Evolutionary conservation across 2,888 invertebrate species (phyloP).

Genomic region (Brachycybe producta): DNA sequence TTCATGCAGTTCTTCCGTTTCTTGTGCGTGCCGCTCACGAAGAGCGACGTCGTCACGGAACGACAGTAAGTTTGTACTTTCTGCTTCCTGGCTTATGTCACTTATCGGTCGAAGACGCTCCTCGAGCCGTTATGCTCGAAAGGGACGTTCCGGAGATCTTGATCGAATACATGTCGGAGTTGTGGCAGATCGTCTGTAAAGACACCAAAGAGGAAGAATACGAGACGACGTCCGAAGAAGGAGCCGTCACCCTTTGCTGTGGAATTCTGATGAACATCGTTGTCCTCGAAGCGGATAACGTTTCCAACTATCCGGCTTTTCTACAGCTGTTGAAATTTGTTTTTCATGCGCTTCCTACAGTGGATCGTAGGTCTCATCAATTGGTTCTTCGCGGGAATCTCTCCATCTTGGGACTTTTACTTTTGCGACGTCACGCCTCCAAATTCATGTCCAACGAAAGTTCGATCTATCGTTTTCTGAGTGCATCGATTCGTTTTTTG

Average conservation of each 20-base stretch:
- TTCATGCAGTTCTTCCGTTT: constrained; percentile 67
- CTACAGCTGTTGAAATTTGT: constrained; percentile 69
- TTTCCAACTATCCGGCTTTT: constrained; percentile 53
- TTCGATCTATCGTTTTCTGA: constrained; percentile 71
- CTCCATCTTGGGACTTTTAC: constrained; percentile 63
- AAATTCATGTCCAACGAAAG: constrained; percentile 41
- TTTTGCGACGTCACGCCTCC: constrained; percentile 68
- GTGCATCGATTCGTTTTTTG: constrained; percentile 73
- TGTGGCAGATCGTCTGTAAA: constrained; percentile 27
- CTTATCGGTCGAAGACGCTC: constrained; percentile 77
- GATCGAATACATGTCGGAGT: constrained; percentile 26
- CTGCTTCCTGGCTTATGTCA: constrained; percentile 82
- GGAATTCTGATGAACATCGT: constrained; percentile 86
- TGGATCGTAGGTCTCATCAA: constrained; percentile 57
- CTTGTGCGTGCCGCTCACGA: constrained; percentile 55
- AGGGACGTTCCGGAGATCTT: constrained; percentile 29
- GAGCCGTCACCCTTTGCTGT: constrained; percentile 75
- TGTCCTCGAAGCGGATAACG: constrained; percentile 70
- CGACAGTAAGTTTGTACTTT: constrained; percentile 57
- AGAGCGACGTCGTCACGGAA: constrained; percentile 34
- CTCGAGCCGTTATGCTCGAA: constrained; percentile 62
- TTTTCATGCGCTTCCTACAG: constrained; percentile 67
- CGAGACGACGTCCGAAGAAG: constrained; percentile 68
- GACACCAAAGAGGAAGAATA: constrained; percentile 51
- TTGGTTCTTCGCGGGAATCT: constrained; percentile 73